Evolutionary conservation across 2,113 vertebrate genomes (phyloP).

Genomic region (Paradoxurus hermaphroditus): DNA sequence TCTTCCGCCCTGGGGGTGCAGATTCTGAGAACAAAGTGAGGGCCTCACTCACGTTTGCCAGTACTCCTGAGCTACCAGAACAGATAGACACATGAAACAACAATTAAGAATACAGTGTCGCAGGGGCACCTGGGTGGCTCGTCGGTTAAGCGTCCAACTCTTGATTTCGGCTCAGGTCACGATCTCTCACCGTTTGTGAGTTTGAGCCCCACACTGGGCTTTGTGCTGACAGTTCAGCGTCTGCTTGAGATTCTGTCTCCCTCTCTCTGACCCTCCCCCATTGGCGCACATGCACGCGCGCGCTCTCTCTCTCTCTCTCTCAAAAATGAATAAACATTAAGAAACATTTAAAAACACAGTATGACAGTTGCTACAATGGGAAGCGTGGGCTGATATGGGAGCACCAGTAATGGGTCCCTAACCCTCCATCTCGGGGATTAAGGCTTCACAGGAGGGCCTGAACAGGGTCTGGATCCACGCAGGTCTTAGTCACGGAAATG

Average conservation of each 20-base stretch:
- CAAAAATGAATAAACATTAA: too few species aligned
- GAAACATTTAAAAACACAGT: background rate
- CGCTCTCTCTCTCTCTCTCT: too few species aligned
- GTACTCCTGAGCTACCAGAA: background rate
- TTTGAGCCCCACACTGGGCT: too few species aligned
- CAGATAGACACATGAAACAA: fast-evolving
- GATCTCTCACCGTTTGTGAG: too few species aligned
- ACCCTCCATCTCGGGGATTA: fast-evolving
- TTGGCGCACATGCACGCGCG: too few species aligned
- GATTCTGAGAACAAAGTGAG: background rate
- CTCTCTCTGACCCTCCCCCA: too few species aligned
- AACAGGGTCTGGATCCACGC: background rate
- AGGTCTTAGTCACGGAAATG: background rate
- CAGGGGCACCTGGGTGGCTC: too few species aligned
- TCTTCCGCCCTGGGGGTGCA: background rate
- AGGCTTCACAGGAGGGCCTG: background rate
- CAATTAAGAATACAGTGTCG: background rate
- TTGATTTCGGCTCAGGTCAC: too few species aligned
- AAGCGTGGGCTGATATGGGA: background rate
- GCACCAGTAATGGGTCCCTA: fast-evolving
- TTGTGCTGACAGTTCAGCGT: too few species aligned
- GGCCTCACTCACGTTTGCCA: background rate
- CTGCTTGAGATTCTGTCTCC: too few species aligned
- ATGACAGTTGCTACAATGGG: fast-evolving
- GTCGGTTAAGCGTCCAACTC: too few species aligned